phyloP scores from a whole-genome alignment of 1,140 invertebrate species.

The Bradysia coprophila region DNA sequence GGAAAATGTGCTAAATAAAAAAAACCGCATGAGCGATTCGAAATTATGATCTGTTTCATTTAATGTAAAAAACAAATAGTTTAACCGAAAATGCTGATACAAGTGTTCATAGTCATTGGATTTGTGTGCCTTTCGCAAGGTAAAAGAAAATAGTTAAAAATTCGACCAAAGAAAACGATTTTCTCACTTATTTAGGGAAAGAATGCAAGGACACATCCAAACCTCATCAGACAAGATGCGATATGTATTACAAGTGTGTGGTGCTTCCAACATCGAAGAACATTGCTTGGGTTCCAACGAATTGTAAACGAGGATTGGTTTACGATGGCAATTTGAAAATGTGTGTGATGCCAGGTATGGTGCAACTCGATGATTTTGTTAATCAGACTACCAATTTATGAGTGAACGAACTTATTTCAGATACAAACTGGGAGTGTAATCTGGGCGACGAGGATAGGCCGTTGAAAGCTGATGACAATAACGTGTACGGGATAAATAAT shows the following conservation, averaged over 20 bases:
- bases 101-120: too few species aligned
- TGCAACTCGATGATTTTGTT: too few species aligned
- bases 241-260: slow-evolving; percentile 29
- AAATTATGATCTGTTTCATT: too few species aligned
- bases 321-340: slow-evolving; percentile 26
- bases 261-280: slow-evolving; percentile 22
- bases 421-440: slow-evolving; percentile 23
- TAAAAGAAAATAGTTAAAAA: too few species aligned
- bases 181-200: slow-evolving; percentile 18
- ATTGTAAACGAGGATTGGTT: slow-evolving; percentile 27
- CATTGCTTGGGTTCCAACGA: slow-evolving; percentile 29
- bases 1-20: too few species aligned
- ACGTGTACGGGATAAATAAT: slow-evolving; percentile 3
- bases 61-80: too few species aligned
- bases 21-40: too few species aligned
- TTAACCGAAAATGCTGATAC: too few species aligned
- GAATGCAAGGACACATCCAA: slow-evolving; percentile 27
- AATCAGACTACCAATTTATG: too few species aligned
- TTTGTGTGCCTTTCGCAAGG: too few species aligned
- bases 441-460: not conserved
- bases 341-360: slow-evolving; percentile 26
- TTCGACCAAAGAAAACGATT: too few species aligned
- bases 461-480: not conserved
- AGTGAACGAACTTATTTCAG: too few species aligned
- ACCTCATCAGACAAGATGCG: slow-evolving; percentile 27